Percentiles rank a stretch among this genome's conserved stretches.
phyloP scores from a whole-genome alignment of 2,113 vertebrate species.

The Hydrochoerus hydrochaeris region DNA sequence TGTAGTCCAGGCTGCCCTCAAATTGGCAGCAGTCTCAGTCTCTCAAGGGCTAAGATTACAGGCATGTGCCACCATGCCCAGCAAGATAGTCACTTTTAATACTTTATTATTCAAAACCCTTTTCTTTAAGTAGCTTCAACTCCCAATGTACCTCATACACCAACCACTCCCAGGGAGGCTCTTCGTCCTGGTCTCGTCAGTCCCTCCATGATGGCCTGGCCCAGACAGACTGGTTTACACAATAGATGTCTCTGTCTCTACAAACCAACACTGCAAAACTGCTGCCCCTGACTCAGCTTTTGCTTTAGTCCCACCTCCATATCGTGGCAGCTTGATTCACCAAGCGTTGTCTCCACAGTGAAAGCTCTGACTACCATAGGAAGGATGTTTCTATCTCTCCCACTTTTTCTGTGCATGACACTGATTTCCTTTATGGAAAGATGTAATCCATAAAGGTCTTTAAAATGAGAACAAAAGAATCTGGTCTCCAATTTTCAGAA shows the following conservation, averaged over 20 bases:
- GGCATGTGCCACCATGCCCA: background rate
- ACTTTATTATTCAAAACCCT: background rate
- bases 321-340: background rate
- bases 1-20: background rate
- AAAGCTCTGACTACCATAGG: background rate
- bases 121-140: background rate
- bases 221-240: background rate
- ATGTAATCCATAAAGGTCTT: background rate
- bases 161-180: background rate
- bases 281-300: background rate
- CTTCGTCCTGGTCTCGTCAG: too few species aligned
- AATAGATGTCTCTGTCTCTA: background rate
- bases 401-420: background rate
- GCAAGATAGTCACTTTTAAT: background rate
- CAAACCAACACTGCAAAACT: background rate
- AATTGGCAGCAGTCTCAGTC: background rate
- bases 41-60: background rate
- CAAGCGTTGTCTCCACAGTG: background rate
- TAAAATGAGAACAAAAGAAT: background rate
- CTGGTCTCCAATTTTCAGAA: slow-evolving; percentile 14
- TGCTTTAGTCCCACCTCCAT: background rate
- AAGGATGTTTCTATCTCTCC: background rate
- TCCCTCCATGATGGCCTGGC: background rate
- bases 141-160: background rate
- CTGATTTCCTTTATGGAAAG: background rate